Conservation (phyloP, 2,113 vertebrate genomes). For the Stercorarius parasiticus region DNA sequence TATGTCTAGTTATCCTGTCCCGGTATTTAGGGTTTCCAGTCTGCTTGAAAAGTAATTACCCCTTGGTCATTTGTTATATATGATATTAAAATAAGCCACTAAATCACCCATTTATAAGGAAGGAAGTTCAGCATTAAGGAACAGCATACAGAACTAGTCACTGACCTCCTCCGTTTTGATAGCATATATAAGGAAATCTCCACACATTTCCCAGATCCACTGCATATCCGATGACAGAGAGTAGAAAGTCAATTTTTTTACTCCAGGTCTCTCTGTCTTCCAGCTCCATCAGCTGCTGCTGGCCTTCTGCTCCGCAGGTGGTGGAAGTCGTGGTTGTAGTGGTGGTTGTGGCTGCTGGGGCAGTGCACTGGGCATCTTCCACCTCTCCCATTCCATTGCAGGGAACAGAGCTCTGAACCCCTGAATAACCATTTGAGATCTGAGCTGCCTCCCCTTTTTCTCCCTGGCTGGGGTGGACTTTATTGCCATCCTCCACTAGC, state of each 20-base stretch:
- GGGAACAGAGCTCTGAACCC: conserved; percentile 77
- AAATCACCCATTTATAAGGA: neutral
- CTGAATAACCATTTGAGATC: conserved; percentile 88
- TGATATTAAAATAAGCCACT: neutral
- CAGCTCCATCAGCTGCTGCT: conserved; percentile 55
- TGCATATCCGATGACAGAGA: conserved; percentile 95
- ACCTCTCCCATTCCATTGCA: conserved; percentile 50
- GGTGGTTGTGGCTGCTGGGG: conserved; percentile 80
- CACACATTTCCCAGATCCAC: conserved; percentile 98
- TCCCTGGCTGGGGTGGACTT: conserved; percentile 38
- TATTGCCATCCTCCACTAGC: conserved; percentile 44
- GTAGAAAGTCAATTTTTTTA: conserved; percentile 97
- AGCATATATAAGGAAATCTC: conserved; percentile 98
- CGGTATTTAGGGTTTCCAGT: neutral
- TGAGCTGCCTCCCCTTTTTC: conserved; percentile 75
- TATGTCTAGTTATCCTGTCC: neutral
- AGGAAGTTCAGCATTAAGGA: neutral
- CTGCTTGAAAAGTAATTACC: neutral
- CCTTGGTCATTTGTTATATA: neutral
- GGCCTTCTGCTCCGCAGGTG: conserved; percentile 71
- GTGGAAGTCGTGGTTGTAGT: conserved; percentile 83
- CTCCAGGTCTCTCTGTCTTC: conserved; percentile 90
- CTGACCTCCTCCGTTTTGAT: conserved; percentile 99
- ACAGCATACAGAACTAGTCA: neutral
- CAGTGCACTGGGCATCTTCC: conserved; percentile 55